Percentiles rank a stretch among this genome's conserved stretches.
Conservation (phyloP, 2,797 vertebrate genomes). For the Pipistrellus pipistrellus region DNA sequence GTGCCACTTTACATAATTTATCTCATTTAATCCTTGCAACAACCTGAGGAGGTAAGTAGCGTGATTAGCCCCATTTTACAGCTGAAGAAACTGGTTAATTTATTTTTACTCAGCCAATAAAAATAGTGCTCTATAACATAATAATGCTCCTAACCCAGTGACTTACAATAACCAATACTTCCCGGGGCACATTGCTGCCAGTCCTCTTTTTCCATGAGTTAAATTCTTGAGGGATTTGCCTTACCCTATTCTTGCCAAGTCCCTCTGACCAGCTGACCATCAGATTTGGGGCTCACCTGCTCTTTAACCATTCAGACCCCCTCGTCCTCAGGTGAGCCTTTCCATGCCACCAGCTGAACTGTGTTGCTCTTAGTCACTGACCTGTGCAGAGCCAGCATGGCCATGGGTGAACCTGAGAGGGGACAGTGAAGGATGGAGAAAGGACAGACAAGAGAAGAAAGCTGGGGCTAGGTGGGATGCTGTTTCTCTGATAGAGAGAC, state of each 20-base stretch:
- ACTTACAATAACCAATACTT: no score
- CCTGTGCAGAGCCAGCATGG: no score
- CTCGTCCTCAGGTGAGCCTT: accelerated
- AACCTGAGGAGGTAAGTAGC: neutral
- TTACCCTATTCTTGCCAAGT: neutral
- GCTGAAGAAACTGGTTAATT: neutral
- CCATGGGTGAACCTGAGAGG: no score
- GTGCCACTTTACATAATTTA: neutral
- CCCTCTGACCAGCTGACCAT: neutral
- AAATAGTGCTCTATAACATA: neutral
- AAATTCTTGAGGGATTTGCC: neutral
- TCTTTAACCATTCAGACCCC: neutral
- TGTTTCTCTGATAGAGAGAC: no score
- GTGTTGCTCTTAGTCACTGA: accelerated
- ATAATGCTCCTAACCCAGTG: no score
- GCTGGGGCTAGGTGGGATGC: no score
- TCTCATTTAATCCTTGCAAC: neutral
- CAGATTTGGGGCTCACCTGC: neutral
- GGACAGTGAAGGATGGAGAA: no score
- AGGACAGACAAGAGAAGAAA: no score
- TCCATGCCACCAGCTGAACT: no score
- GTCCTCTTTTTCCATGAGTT: neutral
- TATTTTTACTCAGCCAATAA: neutral
- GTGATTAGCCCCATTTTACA: neutral
- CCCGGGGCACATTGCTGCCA: neutral